Evolutionary conservation across 2,113 vertebrate species (phyloP).

Genomic region (Centropristis striata): DNA sequence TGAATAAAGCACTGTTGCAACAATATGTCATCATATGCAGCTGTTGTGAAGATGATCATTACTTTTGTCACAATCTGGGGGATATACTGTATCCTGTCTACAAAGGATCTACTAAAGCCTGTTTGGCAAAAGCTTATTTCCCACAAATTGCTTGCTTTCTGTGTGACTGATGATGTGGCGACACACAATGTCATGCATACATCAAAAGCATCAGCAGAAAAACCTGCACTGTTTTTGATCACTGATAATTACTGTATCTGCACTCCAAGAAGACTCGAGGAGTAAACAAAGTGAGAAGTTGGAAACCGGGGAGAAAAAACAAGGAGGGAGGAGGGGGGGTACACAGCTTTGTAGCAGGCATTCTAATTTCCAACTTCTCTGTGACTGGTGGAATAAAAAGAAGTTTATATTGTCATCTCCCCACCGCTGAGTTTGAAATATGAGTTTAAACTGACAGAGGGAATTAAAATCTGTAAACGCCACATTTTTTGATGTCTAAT

Average conservation of each 20-base stretch:
- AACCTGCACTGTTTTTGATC: constrained; percentile 74
- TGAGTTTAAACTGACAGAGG: constrained; percentile 84
- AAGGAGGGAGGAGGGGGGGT: background rate
- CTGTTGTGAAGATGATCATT: constrained; percentile 37
- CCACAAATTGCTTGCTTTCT: constrained; percentile 63
- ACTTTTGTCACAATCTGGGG: constrained; percentile 50
- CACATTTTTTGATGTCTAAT: constrained; percentile 77
- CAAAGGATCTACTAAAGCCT: constrained; percentile 52
- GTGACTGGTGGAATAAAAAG: constrained; percentile 75
- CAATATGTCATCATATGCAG: constrained; percentile 33
- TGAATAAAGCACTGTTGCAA: constrained; percentile 16
- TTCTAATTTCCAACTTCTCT: constrained; percentile 78
- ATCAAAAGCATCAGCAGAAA: constrained; percentile 68
- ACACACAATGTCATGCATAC: constrained; percentile 60
- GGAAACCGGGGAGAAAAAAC: constrained; percentile 50
- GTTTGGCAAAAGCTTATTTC: constrained; percentile 47
- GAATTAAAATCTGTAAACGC: constrained; percentile 86
- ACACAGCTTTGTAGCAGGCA: constrained; percentile 56
- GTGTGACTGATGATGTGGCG: constrained; percentile 50
- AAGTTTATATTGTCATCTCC: constrained; percentile 80
- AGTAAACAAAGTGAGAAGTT: constrained; percentile 72
- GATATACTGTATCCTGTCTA: constrained; percentile 31
- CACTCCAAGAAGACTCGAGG: constrained; percentile 64
- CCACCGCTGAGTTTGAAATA: constrained; percentile 77
- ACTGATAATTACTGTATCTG: constrained; percentile 76